A percentile compares a stretch with the other conserved stretches of the same genome.
Evolutionary conservation across 2,113 vertebrate genomes (phyloP).

Genomic region (Megalops atlanticus): DNA sequence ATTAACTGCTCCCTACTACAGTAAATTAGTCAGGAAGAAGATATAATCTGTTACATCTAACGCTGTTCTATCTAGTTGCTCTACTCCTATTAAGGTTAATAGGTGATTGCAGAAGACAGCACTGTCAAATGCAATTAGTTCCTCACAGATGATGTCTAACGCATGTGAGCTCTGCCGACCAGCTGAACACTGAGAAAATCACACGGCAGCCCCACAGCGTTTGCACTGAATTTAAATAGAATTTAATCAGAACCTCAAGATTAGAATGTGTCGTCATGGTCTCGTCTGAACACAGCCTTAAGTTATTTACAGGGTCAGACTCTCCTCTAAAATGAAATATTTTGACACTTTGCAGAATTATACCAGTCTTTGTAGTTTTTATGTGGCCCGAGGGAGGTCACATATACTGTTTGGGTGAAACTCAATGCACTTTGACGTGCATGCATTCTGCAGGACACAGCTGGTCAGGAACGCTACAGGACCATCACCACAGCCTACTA

Average conservation of each 20-base stretch:
- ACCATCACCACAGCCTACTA: slow-evolving; percentile 98
- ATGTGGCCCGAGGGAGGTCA: not conserved
- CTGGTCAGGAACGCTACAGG: slow-evolving; percentile 95
- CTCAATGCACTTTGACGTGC: slow-evolving; percentile 51
- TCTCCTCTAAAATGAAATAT: not conserved
- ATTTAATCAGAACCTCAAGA: not conserved
- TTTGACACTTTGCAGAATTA: not conserved
- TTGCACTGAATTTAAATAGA: not conserved
- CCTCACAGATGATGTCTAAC: slow-evolving; percentile 1
- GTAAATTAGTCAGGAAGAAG: not conserved
- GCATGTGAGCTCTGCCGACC: not conserved
- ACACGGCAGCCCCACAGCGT: too few relatives aligned
- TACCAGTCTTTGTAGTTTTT: not conserved
- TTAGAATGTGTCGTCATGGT: not conserved
- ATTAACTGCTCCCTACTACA: not conserved
- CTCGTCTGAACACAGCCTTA: not conserved
- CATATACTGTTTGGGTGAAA: not conserved
- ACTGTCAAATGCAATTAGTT: slow-evolving; percentile 25
- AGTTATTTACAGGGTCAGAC: not conserved
- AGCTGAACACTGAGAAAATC: not conserved
- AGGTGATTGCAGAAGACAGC: slow-evolving; percentile 27
- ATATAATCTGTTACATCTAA: too few relatives aligned
- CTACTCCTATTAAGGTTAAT: slow-evolving; percentile 27
- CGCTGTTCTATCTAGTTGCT: slow-evolving; percentile 22
- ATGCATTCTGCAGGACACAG: slow-evolving; percentile 82